Base-by-base conservation (phyloP, 2,888 invertebrate species). In the Tipula confusa region DNA sequence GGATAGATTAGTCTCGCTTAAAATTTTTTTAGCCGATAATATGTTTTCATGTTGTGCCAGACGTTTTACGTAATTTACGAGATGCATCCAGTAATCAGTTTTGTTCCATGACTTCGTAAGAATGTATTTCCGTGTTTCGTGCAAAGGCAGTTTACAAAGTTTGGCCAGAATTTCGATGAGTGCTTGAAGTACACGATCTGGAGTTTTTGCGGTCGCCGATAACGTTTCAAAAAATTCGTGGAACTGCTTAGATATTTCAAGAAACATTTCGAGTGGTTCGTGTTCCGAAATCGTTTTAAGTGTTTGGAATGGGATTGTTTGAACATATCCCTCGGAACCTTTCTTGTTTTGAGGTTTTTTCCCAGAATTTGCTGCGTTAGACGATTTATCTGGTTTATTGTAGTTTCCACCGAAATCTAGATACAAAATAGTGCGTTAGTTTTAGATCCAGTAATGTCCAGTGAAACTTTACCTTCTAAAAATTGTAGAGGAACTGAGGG, bases 361-460 rank as follows among this genome's bases (percentile, higher is more conserved):
- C 15, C 43, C 28, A 15, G 81, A 83, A 38, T 82, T 83, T 80
- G 29, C 4, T 81, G 79, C 18, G n/a, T 29, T 80, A 15, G 6
- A 1, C 2, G 29, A 7, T 82, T 80, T 83, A 36, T 43, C 28
- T 83, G 84, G 84, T 11, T 84, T 4, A 31, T 84, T 64, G 79
- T 85, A 85, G 11, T 38, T 84, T 18, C 85, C 85, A 11, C 85
- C 85, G 80, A 84, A 85, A 79, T 85, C 85, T 85, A 38, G 29
- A 79, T 83, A 31, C 31, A 29, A 64, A 83, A 82, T 64, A 15
- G n/a, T 36, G 1, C 11, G 36, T 36, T 36, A 9, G 11, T 11
- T 9, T 43, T 43, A 15, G n/a, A 7, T 33, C n/a, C 29, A 29
- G 24, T 18, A 7, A 6, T 4, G 24, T 5, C 4, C 24, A 2